Conservation (phyloP, 2,797 vertebrate species). For the Xenopus petersii region DNA sequence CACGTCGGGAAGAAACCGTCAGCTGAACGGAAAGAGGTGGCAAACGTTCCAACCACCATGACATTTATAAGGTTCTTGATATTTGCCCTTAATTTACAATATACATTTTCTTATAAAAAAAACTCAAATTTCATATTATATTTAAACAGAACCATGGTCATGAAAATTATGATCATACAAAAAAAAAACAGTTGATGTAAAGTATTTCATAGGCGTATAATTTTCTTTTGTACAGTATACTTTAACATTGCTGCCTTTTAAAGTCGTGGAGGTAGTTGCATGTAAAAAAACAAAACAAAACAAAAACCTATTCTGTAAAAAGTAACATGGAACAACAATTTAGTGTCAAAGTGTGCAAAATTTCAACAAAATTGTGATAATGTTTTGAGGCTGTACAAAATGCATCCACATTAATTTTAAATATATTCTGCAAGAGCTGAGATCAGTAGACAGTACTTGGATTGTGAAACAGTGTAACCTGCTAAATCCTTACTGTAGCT, state of each 20-base stretch:
- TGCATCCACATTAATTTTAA: constrained; percentile 16
- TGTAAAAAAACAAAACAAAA: constrained; percentile 77
- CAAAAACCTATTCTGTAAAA: constrained; percentile 64
- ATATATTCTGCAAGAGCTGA: constrained; percentile 14
- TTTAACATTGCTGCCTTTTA: constrained; percentile 73
- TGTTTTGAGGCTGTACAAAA: constrained; percentile 73
- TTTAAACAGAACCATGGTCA: constrained; percentile 62
- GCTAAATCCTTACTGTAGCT: constrained; percentile 15
- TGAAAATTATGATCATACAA: constrained; percentile 59
- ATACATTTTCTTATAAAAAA: constrained; percentile 59
- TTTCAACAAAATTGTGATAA: constrained; percentile 76
- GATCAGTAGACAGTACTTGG: constrained; percentile 41
- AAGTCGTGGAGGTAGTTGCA: constrained; percentile 95
- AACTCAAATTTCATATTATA: constrained; percentile 53
- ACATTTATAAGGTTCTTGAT: constrained; percentile 56
- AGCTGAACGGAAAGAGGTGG: constrained; percentile 55
- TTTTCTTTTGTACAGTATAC: constrained; percentile 63
- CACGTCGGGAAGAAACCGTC: constrained; percentile 61
- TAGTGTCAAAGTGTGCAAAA: constrained; percentile 74
- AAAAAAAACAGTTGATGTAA: constrained; percentile 62
- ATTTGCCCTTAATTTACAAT: constrained; percentile 57
- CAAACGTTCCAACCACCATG: constrained; percentile 55
- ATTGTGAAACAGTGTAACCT: constrained; percentile 35
- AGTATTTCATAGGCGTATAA: constrained; percentile 61
- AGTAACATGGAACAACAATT: constrained; percentile 74